Base-by-base conservation (phyloP, 2,888 invertebrate species). In the Drosophila flavopinicola region DNA sequence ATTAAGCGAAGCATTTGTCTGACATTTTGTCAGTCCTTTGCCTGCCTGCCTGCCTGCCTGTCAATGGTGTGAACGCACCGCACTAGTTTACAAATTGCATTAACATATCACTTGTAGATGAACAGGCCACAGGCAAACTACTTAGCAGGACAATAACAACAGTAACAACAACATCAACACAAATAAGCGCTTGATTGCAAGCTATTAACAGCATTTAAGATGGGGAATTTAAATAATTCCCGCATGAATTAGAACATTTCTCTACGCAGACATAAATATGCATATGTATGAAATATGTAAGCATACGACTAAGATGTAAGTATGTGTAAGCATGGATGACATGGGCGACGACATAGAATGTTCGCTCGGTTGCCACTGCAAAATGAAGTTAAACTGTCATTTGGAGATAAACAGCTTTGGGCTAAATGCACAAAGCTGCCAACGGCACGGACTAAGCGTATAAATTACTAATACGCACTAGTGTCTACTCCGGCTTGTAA, bases 191-290 rank as follows among this genome's bases (percentile, higher is more conserved):
- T 75, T 88, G 78, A 88, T 87, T 80, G 77, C 76, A 76, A 72
- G 75, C 85, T 79, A 85, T 88, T 88, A 89, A 86, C 85, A 78
- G 78, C 77, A 85, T 87, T 82, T 75, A 86, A 80, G 73, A 75
- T 66, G 72, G 41, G 54, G 72, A 83, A 85, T 89, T 78, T 82
- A 78, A 78, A 83, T 85, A 80, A 87, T 79, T 85, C 80, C 75
- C 78, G 67, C 56, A 71, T 76, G 80, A 76, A 77, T 75, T 77
- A 66, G 78, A 85, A 76, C 60, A 66, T 73, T 75, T 75, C 51
- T 27, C 35, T 32, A 6, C 2, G 2, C 23, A 33, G 24, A 11
- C n/a, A 35, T 29, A 20, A 20, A 4, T 20, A 13, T 10, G 13
- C 2, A 1, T 15, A n/a, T 7, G 6, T 10, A 41, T 3, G 17